Conservation (phyloP, 2,888 invertebrate genomes). For the Platypus cylindrus region DNA sequence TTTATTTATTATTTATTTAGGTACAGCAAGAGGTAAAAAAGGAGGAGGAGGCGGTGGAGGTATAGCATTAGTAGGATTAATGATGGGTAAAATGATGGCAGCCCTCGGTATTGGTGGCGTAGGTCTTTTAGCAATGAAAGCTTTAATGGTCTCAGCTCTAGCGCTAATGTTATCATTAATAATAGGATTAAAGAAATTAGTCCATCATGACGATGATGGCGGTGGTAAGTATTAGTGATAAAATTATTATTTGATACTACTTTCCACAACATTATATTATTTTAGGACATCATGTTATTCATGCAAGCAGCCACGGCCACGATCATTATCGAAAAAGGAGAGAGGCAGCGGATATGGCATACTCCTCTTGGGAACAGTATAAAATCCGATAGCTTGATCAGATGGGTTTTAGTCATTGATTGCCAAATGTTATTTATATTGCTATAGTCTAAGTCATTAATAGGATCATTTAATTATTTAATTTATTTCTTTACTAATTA, state of each 20-base stretch:
- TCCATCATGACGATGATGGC: constrained; percentile 41
- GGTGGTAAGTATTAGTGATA: too few relatives aligned
- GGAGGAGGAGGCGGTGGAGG: constrained; percentile 39
- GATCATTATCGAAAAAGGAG: constrained; percentile 40
- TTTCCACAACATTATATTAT: constrained; percentile 2
- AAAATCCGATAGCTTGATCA: constrained; percentile 23
- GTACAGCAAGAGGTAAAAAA: constrained; percentile 31
- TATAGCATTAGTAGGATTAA: constrained; percentile 48
- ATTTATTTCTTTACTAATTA: too few relatives aligned
- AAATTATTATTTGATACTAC: too few relatives aligned
- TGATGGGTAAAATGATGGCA: constrained; percentile 68
- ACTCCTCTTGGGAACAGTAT: constrained; percentile 36
- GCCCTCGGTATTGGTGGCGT: constrained; percentile 64
- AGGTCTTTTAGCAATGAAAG: constrained; percentile 65
- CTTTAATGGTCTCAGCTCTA: constrained; percentile 46
- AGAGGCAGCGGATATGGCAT: constrained; percentile 31
- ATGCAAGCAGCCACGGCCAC: constrained; percentile 37
- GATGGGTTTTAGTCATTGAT: too few relatives aligned
- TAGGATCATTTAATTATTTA: too few relatives aligned
- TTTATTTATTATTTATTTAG: too few relatives aligned
- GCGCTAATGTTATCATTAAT: constrained; percentile 65
- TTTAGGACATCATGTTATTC: constrained; percentile 38
- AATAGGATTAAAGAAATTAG: constrained; percentile 59
- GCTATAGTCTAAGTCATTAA: too few relatives aligned
- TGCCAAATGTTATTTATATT: constrained; percentile 11